These are phyloP conservation scores for Hoplostethus atlanticus DNA, from an alignment of 2,797 vertebrate species.

Conservation along the genomic window DNA sequence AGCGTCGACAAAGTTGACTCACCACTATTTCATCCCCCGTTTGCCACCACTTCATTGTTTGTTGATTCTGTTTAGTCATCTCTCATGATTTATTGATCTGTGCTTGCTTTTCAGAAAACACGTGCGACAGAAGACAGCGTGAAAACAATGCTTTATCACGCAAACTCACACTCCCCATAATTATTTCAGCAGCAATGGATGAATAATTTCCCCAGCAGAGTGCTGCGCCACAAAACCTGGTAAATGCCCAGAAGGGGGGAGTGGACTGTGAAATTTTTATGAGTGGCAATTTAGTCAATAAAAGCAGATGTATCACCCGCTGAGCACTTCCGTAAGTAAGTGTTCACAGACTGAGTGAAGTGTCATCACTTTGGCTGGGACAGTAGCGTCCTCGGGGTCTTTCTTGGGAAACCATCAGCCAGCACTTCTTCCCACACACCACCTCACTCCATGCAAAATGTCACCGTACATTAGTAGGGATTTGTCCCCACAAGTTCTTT, in stretches of 20 bases:
- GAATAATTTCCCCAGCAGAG: slow-evolving; percentile 26
- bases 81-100: background rate
- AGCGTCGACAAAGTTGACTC: too few species aligned
- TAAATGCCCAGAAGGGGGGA: slow-evolving; percentile 44
- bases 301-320: slow-evolving; percentile 60
- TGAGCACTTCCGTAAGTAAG: slow-evolving; percentile 62
- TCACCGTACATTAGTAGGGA: slow-evolving; percentile 44
- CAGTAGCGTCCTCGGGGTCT: slow-evolving; percentile 63
- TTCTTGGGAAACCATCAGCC: slow-evolving; percentile 57
- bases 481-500: slow-evolving; percentile 34
- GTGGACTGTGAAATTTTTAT: slow-evolving; percentile 51
- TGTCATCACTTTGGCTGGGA: slow-evolving; percentile 66
- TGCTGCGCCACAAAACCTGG: slow-evolving; percentile 16
- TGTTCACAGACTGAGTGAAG: slow-evolving; percentile 59
- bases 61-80: background rate
- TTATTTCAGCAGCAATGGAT: slow-evolving; percentile 41
- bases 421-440: slow-evolving; percentile 50
- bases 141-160: slow-evolving; percentile 4
- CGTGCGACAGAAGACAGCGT: background rate
- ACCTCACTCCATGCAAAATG: slow-evolving; percentile 43
- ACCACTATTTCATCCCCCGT: background rate
- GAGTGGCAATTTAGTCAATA: slow-evolving; percentile 65
- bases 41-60: background rate
- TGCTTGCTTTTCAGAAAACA: background rate
- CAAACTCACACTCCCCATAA: slow-evolving; percentile 11